Base-by-base conservation (phyloP, 2,113 vertebrate species). In the Macquaria australasica region DNA sequence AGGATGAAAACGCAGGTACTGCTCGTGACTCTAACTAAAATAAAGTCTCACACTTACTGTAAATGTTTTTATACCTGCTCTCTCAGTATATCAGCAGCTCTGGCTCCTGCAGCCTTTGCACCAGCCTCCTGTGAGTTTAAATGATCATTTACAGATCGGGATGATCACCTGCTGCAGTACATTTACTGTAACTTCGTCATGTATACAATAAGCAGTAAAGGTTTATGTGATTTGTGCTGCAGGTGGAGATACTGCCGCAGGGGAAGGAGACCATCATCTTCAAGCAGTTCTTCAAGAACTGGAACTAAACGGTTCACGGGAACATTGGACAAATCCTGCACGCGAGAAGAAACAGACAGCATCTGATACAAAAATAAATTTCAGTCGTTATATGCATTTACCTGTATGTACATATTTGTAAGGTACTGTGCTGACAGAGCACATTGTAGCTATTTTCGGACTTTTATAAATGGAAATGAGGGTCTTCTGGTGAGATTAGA, bases 241-340 rank as follows among this genome's bases (percentile, higher is more conserved):
- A 98, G 98, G 97, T 98, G 92, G 97, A 98, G 88, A 98, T 99
- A 41, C 96, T 98, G 84, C 97, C 97, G 0, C 96, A 98, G 89
- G 97, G 97, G 83, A 93, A 89, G 0, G 96, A 98, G 93, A 97
- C 96, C 0, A 94, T 97, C 76, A 96, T 98, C 86, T 99, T 99
- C 96, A 98, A 97, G 93, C 98, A 98, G 83, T 99, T 98, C 94
- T 99, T 99, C 83, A 64, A 94, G 67, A 88, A 91, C 94, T 99
- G 97, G 97, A 97, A 97, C 86, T 97, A 89, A 96, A 81, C 25
- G 2, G 41, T 31, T 37, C 21, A 50, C 4, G 3, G 25, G 20
- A 82, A 25, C 34, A 7, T 55, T 23, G n/a, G 51, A 75, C 12
- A 56, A 69, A 74, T 20, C 18, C 64, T 68, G 78, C 86, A 69